These are phyloP conservation scores for Eulemur rufifrons DNA, from an alignment of 2,113 vertebrate genomes.

Conservation along the genomic window DNA sequence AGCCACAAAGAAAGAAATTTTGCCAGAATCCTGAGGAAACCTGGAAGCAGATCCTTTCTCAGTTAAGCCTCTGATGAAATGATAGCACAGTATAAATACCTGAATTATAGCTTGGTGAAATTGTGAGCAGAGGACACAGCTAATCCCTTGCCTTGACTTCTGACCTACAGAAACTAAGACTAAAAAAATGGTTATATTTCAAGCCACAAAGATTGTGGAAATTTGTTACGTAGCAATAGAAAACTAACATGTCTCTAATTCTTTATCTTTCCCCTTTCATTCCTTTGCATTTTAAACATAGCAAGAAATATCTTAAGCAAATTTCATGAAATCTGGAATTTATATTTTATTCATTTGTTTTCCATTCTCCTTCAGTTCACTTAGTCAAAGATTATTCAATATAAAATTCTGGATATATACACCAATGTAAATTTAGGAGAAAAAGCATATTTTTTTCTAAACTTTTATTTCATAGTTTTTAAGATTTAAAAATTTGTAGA, in stretches of 20 bases:
- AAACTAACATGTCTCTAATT: background rate
- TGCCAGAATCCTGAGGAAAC: background rate
- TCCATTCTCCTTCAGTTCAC: background rate
- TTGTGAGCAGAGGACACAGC: background rate
- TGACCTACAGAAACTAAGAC: background rate
- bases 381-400: background rate
- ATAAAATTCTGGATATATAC: background rate
- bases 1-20: background rate
- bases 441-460: background rate
- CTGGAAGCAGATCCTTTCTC: background rate
- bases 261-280: background rate
- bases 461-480: background rate
- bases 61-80: background rate
- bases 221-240: background rate
- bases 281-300: background rate
- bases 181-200: background rate
- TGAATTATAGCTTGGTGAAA: background rate
- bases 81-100: background rate
- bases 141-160: background rate
- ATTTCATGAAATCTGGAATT: background rate
- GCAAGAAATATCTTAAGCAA: background rate
- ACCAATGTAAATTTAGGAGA: background rate
- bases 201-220: background rate
- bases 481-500: background rate
- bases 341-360: background rate